These are phyloP conservation scores for Eulemur mongoz DNA, from an alignment of 2,797 vertebrate genomes.

Conservation along the genomic window DNA sequence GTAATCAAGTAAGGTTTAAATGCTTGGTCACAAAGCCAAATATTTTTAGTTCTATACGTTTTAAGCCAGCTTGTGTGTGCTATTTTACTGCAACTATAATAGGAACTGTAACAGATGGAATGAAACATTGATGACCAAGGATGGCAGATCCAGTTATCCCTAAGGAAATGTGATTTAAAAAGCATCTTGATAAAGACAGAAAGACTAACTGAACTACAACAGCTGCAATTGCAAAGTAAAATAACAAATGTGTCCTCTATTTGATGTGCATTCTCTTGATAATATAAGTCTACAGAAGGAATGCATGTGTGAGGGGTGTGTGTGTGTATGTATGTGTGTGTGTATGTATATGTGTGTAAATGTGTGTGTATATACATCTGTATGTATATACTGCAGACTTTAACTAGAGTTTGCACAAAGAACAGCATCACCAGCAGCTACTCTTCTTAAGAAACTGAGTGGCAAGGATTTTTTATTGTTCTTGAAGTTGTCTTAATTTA, in stretches of 20 bases:
- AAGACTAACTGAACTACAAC: constrained; percentile 25
- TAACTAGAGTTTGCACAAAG: not conserved
- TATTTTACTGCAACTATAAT: constrained; percentile 44
- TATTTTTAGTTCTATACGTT: constrained; percentile 41
- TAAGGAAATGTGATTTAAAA: constrained; percentile 61
- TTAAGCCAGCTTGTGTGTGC: not conserved
- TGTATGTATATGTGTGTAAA: not conserved
- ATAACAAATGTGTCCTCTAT: not conserved
- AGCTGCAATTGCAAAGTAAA: constrained; percentile 43
- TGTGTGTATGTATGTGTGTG: not conserved
- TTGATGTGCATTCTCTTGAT: not conserved
- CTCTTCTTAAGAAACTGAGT: constrained; percentile 1
- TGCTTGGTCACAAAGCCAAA: constrained; percentile 12
- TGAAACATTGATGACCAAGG: constrained; percentile 46
- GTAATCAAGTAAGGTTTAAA: not conserved
- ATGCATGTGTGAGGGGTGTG: not conserved
- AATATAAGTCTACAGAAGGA: not conserved
- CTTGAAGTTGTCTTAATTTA: not conserved
- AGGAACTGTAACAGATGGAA: constrained; percentile 53
- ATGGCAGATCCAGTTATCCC: constrained; percentile 49
- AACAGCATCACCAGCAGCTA: not conserved
- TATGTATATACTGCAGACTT: not conserved
- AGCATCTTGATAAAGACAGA: constrained; percentile 42
- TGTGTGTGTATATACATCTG: not conserved
- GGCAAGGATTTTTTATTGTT: constrained; percentile 22